phyloP scores from a whole-genome alignment of 1,140 invertebrate genomes.

The Globodera ellingtonae region DNA sequence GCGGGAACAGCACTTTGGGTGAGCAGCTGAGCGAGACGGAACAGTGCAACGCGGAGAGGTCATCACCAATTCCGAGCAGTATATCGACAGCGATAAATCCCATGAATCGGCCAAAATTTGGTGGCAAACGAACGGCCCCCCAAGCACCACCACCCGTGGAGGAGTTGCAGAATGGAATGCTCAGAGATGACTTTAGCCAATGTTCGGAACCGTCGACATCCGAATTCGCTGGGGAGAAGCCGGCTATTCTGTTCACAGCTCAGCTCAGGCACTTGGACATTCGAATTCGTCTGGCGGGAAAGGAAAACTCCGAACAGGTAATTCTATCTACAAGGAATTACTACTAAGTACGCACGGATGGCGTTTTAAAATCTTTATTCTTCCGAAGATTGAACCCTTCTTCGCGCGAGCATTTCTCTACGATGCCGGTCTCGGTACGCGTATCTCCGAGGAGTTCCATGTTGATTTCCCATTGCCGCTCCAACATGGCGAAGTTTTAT shows the following conservation, averaged over 20 bases:
- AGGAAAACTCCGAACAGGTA: constrained; percentile 30
- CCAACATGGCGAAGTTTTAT: neutral
- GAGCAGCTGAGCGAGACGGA: constrained; percentile 17
- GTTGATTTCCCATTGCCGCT: constrained; percentile 28
- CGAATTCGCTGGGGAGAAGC: constrained; percentile 30
- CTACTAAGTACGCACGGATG: neutral
- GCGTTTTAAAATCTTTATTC: neutral
- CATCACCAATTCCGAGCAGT: constrained; percentile 14
- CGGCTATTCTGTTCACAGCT: constrained; percentile 32
- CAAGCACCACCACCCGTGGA: neutral
- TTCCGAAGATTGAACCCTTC: constrained; percentile 52
- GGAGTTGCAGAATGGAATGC: neutral
- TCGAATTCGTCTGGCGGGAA: constrained; percentile 4
- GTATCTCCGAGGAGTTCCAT: constrained; percentile 50
- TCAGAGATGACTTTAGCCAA: neutral
- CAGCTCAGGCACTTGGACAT: constrained; percentile 28
- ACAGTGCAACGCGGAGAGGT: constrained; percentile 9
- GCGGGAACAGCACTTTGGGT: constrained; percentile 5
- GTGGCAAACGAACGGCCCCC: neutral
- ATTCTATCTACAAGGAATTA: neutral
- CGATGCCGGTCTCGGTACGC: constrained; percentile 32
- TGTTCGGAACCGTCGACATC: constrained; percentile 17
- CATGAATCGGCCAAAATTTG: neutral
- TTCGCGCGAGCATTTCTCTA: constrained; percentile 50
- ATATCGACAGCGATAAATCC: neutral